Conservation (phyloP, 2,113 vertebrate species). For the Stictonetta naevosa region DNA sequence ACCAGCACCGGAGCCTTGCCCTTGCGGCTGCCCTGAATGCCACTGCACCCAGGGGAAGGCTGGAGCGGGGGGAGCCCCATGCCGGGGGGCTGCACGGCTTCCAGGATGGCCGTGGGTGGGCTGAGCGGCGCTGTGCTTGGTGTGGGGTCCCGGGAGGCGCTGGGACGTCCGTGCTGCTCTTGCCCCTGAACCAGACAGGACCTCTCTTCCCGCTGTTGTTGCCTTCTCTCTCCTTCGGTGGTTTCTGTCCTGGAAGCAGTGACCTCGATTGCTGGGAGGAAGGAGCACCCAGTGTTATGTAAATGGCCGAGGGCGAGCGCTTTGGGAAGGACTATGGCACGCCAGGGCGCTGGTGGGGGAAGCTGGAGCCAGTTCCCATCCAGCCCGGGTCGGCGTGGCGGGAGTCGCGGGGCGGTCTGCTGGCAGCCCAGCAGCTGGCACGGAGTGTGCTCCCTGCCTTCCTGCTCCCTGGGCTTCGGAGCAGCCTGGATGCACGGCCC, state of each 20-base stretch:
- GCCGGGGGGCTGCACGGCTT: not conserved
- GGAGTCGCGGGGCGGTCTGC: not conserved
- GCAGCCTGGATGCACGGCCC: not conserved
- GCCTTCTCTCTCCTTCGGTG: not conserved
- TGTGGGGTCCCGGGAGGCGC: not conserved
- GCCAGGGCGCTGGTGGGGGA: not conserved
- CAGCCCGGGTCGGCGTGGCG: accelerated
- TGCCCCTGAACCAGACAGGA: not conserved
- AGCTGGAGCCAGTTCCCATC: not conserved
- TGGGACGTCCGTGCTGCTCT: not conserved
- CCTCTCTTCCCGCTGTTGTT: not conserved
- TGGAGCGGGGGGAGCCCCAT: accelerated
- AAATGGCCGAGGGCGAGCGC: not conserved
- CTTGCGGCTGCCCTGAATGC: not conserved
- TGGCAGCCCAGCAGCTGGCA: not conserved
- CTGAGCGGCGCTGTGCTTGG: not conserved
- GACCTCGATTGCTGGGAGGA: conserved; percentile 9
- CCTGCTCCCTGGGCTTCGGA: accelerated
- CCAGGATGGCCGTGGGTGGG: not conserved
- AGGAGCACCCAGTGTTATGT: not conserved
- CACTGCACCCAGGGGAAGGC: not conserved
- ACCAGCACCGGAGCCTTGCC: accelerated
- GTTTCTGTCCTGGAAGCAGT: not conserved
- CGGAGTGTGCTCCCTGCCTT: not conserved
- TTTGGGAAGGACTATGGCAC: not conserved